Conservation (phyloP, 2,113 vertebrate genomes). For the Arizona elegans region DNA sequence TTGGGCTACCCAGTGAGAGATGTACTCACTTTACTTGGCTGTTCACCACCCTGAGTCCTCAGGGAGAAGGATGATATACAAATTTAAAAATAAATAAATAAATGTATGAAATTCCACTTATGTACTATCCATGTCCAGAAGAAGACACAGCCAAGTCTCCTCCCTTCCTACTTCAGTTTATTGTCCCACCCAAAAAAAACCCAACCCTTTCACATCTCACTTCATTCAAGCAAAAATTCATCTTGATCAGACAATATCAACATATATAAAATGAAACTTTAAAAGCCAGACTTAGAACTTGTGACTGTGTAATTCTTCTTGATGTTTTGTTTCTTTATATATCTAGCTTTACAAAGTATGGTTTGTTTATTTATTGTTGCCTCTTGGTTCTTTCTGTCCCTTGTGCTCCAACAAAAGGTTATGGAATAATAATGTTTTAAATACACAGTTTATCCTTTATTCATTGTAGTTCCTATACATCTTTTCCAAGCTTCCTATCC, state of each 20-base stretch:
- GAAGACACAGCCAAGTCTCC: not conserved
- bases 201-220: not conserved
- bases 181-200: not conserved
- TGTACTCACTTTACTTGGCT: too few relatives aligned
- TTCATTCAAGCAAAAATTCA: not conserved
- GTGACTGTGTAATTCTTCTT: not conserved
- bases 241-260: not conserved
- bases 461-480: not conserved
- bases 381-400: not conserved
- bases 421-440: not conserved
- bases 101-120: not conserved
- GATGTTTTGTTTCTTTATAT: not conserved
- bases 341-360: not conserved
- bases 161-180: not conserved
- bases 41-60: too few relatives aligned
- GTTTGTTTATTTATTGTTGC: not conserved
- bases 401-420: not conserved
- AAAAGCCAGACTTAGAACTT: not conserved
- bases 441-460: not conserved
- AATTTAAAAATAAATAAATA: too few relatives aligned
- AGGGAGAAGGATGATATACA: too few relatives aligned
- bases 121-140: not conserved
- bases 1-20: not conserved
- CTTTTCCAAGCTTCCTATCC: not conserved
- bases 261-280: not conserved